A percentile compares a stretch with the other conserved stretches of the same genome.
Evolutionary conservation across 2,888 invertebrate species (phyloP).

Genomic region (Invenusta paracnida): DNA sequence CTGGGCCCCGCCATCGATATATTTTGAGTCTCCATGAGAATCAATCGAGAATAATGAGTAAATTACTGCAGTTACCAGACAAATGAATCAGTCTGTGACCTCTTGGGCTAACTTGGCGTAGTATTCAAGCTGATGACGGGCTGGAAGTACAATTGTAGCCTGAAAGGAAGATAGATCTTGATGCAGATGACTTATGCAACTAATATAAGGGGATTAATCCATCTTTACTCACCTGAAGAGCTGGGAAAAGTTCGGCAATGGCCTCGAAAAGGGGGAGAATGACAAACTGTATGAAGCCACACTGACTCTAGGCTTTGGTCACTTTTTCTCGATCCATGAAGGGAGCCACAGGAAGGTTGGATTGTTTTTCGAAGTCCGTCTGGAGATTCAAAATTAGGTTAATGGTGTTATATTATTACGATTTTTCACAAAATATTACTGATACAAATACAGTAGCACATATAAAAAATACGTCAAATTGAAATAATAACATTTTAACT

Average conservation of each 20-base stretch:
- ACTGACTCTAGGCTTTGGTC: constrained; percentile 76
- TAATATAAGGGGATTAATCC: no score
- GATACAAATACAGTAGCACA: no score
- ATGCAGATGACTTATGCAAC: no score
- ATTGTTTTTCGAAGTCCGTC: constrained; percentile 75
- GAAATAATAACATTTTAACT: no score
- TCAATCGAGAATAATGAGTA: no score
- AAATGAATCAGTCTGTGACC: no score
- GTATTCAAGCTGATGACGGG: constrained; percentile 36
- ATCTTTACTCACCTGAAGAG: constrained; percentile 66
- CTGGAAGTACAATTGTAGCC: constrained; percentile 17
- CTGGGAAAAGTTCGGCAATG: constrained; percentile 71
- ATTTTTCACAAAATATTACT: no score
- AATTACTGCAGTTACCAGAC: no score
- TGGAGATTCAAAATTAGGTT: no score
- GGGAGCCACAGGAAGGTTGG: constrained; percentile 76
- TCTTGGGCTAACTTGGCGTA: constrained; percentile 34
- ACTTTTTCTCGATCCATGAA: constrained; percentile 82
- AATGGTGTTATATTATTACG: not conserved
- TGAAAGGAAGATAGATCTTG: not conserved
- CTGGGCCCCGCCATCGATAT: no score
- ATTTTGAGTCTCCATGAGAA: no score
- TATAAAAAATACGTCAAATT: no score
- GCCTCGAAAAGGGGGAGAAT: constrained; percentile 75
- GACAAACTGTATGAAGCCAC: constrained; percentile 76